These are phyloP conservation scores for Pseudopleuronectes americanus DNA, from an alignment of 2,797 vertebrate genomes.

Conservation along the genomic window DNA sequence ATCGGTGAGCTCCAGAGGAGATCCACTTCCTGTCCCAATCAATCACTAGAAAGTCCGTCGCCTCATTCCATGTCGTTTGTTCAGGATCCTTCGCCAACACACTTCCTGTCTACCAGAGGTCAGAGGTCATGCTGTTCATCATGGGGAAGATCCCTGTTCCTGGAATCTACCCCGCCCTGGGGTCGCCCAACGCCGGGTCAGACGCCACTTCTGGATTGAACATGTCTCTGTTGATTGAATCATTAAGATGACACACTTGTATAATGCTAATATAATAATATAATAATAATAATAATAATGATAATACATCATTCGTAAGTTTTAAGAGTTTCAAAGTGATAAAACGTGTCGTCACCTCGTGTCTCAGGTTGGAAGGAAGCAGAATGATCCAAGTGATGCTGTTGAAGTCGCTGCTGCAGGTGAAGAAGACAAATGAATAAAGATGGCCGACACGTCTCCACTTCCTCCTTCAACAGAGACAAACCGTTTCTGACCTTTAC, in stretches of 20 bases:
- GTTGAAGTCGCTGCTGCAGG: slow-evolving; percentile 93
- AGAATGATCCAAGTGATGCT: slow-evolving; percentile 94
- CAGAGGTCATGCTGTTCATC: slow-evolving; percentile 96
- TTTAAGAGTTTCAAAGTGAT: background rate
- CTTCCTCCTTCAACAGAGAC: background rate
- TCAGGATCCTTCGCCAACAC: slow-evolving; percentile 92
- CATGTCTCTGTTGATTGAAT: background rate
- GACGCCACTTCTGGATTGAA: background rate
- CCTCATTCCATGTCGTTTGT: background rate
- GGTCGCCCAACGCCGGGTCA: slow-evolving; percentile 85
- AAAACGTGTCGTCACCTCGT: background rate
- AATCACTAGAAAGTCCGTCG: rapidly evolving
- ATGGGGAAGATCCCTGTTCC: slow-evolving; percentile 94
- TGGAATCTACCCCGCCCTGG: slow-evolving; percentile 86
- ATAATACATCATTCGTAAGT: no score
- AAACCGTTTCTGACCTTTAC: no score
- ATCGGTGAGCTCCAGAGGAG: slow-evolving; percentile 79
- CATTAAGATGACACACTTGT: no score
- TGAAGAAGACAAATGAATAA: slow-evolving; percentile 43
- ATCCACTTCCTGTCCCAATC: background rate
- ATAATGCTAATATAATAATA: no score
- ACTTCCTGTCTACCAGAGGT: slow-evolving; percentile 91
- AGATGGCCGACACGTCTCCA: no score
- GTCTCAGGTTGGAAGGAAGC: slow-evolving; percentile 88
- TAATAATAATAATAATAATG: no score